These are phyloP conservation scores for Zosterops borbonicus DNA, from an alignment of 2,113 vertebrate species.

Conservation along the genomic window DNA sequence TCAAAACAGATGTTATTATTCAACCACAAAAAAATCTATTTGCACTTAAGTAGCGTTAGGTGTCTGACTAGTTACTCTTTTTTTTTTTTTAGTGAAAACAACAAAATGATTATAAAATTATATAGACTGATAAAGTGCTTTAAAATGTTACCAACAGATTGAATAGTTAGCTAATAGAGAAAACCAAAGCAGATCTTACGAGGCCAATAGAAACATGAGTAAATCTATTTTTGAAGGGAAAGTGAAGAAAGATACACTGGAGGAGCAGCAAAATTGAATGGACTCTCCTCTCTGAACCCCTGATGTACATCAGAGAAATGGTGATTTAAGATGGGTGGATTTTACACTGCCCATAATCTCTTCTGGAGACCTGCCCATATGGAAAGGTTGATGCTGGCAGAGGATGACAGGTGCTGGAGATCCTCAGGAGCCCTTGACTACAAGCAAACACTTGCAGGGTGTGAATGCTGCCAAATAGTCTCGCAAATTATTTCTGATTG, in stretches of 20 bases:
- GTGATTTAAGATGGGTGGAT: background rate
- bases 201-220: background rate
- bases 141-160: background rate
- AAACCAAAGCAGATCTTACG: background rate
- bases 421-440: background rate
- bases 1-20: constrained; percentile 84
- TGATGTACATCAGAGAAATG: background rate
- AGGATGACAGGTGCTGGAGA: background rate
- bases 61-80: constrained; percentile 68
- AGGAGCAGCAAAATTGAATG: accelerated
- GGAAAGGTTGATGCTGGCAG: background rate
- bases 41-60: constrained; percentile 73
- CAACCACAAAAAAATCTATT: constrained; percentile 75
- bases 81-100: constrained; percentile 61
- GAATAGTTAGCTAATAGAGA: background rate
- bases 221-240: background rate
- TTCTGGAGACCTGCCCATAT: background rate
- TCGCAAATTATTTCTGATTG: background rate
- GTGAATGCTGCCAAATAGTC: background rate
- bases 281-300: background rate
- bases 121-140: constrained; percentile 44
- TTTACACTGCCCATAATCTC: background rate
- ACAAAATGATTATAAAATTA: constrained; percentile 64
- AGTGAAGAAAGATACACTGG: background rate
- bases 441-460: background rate